These are phyloP conservation scores for Syritta pipiens DNA, from an alignment of 2,888 invertebrate genomes.

Conservation along the genomic window DNA sequence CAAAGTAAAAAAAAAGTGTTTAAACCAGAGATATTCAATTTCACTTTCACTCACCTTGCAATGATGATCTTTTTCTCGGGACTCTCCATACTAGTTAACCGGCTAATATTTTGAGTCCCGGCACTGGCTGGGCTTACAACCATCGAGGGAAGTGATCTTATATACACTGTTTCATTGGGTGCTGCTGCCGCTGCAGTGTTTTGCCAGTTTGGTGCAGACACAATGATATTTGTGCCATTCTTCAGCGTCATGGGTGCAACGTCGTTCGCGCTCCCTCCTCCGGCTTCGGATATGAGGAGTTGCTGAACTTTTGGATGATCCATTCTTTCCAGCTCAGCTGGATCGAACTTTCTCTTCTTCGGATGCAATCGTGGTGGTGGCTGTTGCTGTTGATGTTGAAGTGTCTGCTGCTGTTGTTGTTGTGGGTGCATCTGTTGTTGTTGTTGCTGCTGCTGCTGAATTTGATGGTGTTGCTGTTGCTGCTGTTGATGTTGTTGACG, in stretches of 20 bases:
- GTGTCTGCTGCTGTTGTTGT: slow-evolving; percentile 79
- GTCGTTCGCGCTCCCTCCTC: slow-evolving; percentile 35
- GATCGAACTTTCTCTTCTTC: slow-evolving; percentile 87
- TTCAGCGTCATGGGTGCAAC: slow-evolving; percentile 68
- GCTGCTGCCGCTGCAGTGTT: slow-evolving; percentile 35
- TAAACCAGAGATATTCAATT: background rate
- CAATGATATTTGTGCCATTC: slow-evolving; percentile 74
- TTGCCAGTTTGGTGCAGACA: slow-evolving; percentile 63
- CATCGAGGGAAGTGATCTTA: slow-evolving; percentile 71
- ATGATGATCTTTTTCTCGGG: slow-evolving; percentile 75
- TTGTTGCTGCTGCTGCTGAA: slow-evolving; percentile 82
- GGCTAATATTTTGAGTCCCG: slow-evolving; percentile 72
- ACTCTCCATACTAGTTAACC: slow-evolving; percentile 70
- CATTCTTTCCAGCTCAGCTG: slow-evolving; percentile 78
- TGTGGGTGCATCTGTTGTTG: slow-evolving; percentile 71
- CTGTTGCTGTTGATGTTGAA: slow-evolving; percentile 62
- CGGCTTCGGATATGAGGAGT: slow-evolving; percentile 63
- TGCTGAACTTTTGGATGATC: slow-evolving; percentile 72
- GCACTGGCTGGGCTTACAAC: slow-evolving; percentile 70
- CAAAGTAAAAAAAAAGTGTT: slow-evolving; percentile 26
- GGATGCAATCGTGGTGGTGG: slow-evolving; percentile 86
- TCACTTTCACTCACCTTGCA: slow-evolving; percentile 70
- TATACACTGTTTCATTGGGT: slow-evolving; percentile 71
- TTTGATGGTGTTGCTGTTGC: slow-evolving; percentile 74
- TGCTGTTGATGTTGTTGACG: slow-evolving; percentile 72